A percentile compares a stretch with the other conserved stretches of the same genome.
These are phyloP conservation scores for Mobula birostris DNA, from an alignment of 2,113 vertebrate genomes.

Conservation along the genomic window DNA sequence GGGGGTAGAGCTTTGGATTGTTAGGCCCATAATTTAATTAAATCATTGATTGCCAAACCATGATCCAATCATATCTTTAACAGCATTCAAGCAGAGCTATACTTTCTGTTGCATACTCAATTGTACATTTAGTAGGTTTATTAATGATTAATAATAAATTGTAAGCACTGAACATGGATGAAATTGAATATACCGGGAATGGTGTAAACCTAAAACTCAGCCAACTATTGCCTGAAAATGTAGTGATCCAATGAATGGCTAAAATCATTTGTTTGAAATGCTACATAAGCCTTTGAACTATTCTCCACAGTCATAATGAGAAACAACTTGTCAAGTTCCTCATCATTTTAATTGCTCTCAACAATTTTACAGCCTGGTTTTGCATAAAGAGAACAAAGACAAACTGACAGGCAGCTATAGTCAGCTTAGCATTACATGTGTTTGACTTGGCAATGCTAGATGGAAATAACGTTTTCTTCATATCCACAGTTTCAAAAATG, in stretches of 20 bases:
- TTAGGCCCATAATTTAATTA: no score
- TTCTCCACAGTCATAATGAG: not conserved
- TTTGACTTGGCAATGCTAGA: no score
- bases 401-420: not conserved
- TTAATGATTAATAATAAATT: not conserved
- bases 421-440: not conserved
- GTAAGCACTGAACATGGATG: not conserved
- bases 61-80: no score
- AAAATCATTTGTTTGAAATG: not conserved
- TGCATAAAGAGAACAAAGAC: not conserved
- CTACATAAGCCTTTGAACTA: not conserved
- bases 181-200: not conserved
- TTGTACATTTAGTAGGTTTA: not conserved
- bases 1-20: no score
- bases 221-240: not conserved
- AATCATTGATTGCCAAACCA: no score
- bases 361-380: slow-evolving; percentile 7
- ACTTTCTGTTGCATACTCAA: not conserved
- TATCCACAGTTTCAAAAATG: not conserved
- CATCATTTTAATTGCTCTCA: slow-evolving; percentile 30
- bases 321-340: slow-evolving; percentile 3
- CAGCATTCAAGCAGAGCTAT: no score
- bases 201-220: not conserved
- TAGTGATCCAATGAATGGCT: not conserved
- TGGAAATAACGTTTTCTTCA: not conserved